Evolutionary conservation across 2,888 invertebrate species (phyloP).

Genomic region (Campoplex capitator): DNA sequence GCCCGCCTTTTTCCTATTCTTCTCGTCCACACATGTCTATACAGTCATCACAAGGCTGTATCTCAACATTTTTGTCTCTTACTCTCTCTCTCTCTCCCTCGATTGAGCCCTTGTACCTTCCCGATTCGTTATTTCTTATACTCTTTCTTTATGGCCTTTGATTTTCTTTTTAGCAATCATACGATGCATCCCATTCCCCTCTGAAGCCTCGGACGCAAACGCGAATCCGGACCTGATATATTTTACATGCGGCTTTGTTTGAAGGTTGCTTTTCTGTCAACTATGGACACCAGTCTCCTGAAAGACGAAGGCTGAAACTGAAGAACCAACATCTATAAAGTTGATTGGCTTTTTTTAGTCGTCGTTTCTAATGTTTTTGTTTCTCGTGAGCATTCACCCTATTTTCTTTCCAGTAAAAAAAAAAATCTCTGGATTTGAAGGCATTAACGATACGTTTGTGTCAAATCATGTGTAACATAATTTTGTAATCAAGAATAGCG

Average conservation of each 20-base stretch:
- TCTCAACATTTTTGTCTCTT: conserved; percentile 45
- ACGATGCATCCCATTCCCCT: conserved; percentile 9
- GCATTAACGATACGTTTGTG: neutral
- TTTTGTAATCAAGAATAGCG: neutral
- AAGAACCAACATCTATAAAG: conserved; percentile 32
- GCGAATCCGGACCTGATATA: neutral
- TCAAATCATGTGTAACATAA: neutral
- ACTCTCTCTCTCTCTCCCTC: neutral
- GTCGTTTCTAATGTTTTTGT: neutral
- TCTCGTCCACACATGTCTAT: conserved; percentile 69
- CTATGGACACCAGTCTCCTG: neutral
- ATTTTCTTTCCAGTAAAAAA: neutral
- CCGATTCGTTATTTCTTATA: conserved; percentile 36
- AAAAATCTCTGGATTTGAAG: neutral
- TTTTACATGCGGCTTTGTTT: conserved; percentile 18
- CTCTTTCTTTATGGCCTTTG: conserved; percentile 36
- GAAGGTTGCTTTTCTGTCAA: conserved; percentile 14
- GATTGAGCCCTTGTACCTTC: conserved; percentile 31
- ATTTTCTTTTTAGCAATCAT: conserved; percentile 49
- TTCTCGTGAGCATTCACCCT: neutral
- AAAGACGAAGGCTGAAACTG: conserved; percentile 38
- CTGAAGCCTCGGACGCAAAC: neutral
- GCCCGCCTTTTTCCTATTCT: conserved; percentile 69
- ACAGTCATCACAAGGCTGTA: conserved; percentile 44
- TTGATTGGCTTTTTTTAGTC: neutral